These are phyloP conservation scores for Lepisosteus osseus DNA, from an alignment of 2,113 vertebrate species.

Conservation along the genomic window DNA sequence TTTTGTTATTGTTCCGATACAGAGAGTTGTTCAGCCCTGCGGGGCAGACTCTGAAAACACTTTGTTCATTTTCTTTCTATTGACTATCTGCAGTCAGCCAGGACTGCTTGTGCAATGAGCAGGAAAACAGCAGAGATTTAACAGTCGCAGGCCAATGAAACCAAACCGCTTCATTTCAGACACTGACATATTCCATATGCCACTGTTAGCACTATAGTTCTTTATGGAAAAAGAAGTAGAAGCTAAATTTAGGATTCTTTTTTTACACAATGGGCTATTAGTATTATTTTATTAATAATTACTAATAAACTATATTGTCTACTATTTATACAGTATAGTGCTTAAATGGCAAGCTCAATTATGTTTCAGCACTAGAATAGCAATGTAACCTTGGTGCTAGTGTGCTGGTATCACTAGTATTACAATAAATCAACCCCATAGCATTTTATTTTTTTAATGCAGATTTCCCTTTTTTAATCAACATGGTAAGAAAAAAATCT, in stretches of 20 bases:
- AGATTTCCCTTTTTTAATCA: too few species aligned
- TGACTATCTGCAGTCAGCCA: slow-evolving; percentile 72
- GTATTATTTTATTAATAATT: slow-evolving; percentile 27
- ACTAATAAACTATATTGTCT: neutral
- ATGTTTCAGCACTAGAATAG: too few species aligned
- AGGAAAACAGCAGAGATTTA: slow-evolving; percentile 71
- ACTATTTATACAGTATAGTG: neutral
- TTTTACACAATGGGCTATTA: slow-evolving; percentile 23
- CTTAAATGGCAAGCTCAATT: too few species aligned
- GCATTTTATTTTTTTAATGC: too few species aligned
- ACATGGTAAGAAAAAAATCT: too few species aligned
- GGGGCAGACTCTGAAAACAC: slow-evolving; percentile 68
- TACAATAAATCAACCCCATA: too few species aligned
- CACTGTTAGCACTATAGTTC: slow-evolving; percentile 24
- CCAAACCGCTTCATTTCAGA: slow-evolving; percentile 64
- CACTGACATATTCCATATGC: slow-evolving; percentile 43
- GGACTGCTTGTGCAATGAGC: slow-evolving; percentile 68
- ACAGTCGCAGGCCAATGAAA: slow-evolving; percentile 64
- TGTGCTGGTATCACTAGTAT: too few species aligned
- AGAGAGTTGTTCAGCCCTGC: slow-evolving; percentile 65
- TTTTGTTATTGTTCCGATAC: slow-evolving; percentile 65
- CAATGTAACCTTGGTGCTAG: too few species aligned
- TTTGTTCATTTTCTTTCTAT: slow-evolving; percentile 70
- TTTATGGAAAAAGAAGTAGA: slow-evolving; percentile 14
- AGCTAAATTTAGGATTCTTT: slow-evolving; percentile 34